Evolutionary conservation across 2,113 vertebrate genomes (phyloP).

Genomic region (Panurus biarmicus): DNA sequence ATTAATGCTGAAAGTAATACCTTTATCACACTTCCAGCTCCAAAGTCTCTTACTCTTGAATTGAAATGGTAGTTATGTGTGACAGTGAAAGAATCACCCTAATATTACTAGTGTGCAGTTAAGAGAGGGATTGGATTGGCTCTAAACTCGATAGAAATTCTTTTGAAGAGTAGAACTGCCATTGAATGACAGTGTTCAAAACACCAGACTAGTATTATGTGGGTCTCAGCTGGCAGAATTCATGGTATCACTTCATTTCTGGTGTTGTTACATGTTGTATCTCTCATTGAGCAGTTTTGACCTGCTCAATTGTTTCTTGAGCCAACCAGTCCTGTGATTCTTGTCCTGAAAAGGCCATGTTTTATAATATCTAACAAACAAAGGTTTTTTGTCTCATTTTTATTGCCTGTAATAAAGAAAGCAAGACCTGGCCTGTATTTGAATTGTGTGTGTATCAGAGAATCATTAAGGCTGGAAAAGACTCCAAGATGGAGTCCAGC

Average conservation of each 20-base stretch:
- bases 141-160: neutral
- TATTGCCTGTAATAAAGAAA: neutral
- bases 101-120: neutral
- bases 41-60: neutral
- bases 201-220: neutral
- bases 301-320: neutral
- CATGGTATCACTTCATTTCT: neutral
- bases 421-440: neutral
- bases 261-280: neutral
- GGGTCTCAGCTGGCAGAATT: neutral
- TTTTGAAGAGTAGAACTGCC: neutral
- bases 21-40: neutral
- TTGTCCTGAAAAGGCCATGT: neutral
- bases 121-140: neutral
- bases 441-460: neutral
- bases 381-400: neutral
- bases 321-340: neutral
- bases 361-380: neutral
- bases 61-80: neutral
- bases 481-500: neutral
- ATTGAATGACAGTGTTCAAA: neutral
- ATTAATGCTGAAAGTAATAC: neutral
- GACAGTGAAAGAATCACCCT: neutral
- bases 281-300: neutral
- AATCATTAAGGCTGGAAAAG: neutral